Evolutionary conservation across 1,140 invertebrate genomes (phyloP), one percentile per base, ranked within the genome.

Genomic region (Atta texana): DNA sequence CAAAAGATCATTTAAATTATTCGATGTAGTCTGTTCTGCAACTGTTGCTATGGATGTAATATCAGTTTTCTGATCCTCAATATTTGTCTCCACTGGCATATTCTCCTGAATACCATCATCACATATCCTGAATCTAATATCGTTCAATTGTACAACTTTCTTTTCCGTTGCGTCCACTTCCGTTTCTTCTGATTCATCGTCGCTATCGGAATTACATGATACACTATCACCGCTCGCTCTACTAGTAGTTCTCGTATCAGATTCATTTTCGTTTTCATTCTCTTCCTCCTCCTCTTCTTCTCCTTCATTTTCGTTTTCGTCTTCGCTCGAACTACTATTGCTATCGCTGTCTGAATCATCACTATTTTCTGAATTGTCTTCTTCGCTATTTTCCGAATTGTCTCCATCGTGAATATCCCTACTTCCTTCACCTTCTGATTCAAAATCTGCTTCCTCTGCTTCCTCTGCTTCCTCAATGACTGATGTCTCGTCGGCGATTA

Each of bases 181-280:
- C 1, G 93, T 91, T 59, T 95, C 92, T 90, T 93, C 93, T 0
- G 92, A 92, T 57, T 93, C 91, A 1, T 90, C 82, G 1, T 82
- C 92, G 0, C 89, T 92, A 0, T 92, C 89, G 0, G 92, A 92
- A 75, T 89, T 89, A n/a, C 89, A 92, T 16, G 85, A 85, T 1
- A 88, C 53, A 39, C 28, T 82, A 14, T 89, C 87, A 10, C 63
- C 85, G 2, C 77, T 89, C 12, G 61, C 84, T 59, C 84, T 75
- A 53, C 72, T 81, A n/a, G 80, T 55, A 69, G 85, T 39, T 89
- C 91, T 24, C 69, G 80, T 18, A 53, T 91, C 92, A 0, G 90
- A 89, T 28, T 91, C 91, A 44, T 91, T 88, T 39, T 90, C 89
- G 2, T 88, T 82, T 0, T 61, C 64, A 24, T 85, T 77, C 0